Evolutionary conservation across 2,888 invertebrate genomes (phyloP).

Genomic region (Cremastobaeus sp.): DNA sequence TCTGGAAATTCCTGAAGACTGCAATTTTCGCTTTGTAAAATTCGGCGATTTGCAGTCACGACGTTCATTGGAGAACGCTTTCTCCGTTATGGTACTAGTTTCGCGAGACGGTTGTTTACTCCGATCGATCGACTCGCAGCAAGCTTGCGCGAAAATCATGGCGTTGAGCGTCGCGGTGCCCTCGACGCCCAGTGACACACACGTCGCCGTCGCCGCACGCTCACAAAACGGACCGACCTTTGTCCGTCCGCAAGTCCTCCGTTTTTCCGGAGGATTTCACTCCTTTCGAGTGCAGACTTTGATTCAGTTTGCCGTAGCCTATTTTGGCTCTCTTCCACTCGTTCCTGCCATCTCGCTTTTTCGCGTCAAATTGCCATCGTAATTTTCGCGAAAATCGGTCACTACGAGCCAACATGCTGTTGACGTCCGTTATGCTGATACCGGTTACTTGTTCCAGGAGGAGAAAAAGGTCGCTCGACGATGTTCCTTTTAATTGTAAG

Average conservation of each 20-base stretch:
- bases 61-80: slow-evolving; percentile 16
- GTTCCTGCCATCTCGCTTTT: not conserved
- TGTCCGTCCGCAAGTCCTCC: slow-evolving; percentile 33
- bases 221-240: slow-evolving; percentile 33
- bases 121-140: slow-evolving; percentile 55
- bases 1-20: too few species aligned
- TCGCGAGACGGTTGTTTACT: slow-evolving; percentile 8
- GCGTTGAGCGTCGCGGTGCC: slow-evolving; percentile 59
- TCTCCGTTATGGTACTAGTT: slow-evolving; percentile 12
- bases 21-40: slow-evolving; percentile 7
- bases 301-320: too few species aligned
- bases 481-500: slow-evolving; percentile 49
- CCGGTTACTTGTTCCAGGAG: slow-evolving; percentile 26
- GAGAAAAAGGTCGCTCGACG: slow-evolving; percentile 26
- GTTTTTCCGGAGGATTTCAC: slow-evolving; percentile 3
- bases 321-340: too few species aligned
- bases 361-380: not conserved
- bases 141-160: slow-evolving; percentile 58
- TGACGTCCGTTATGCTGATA: slow-evolving; percentile 47
- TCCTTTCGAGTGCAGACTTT: not conserved
- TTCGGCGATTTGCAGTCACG: slow-evolving; percentile 16
- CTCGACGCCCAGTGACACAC: slow-evolving; percentile 55
- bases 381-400: slow-evolving; percentile 14
- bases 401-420: slow-evolving; percentile 36
- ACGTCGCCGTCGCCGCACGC: slow-evolving; percentile 30